Conservation (phyloP, 2,113 vertebrate genomes). For the Spermophilus dauricus region DNA sequence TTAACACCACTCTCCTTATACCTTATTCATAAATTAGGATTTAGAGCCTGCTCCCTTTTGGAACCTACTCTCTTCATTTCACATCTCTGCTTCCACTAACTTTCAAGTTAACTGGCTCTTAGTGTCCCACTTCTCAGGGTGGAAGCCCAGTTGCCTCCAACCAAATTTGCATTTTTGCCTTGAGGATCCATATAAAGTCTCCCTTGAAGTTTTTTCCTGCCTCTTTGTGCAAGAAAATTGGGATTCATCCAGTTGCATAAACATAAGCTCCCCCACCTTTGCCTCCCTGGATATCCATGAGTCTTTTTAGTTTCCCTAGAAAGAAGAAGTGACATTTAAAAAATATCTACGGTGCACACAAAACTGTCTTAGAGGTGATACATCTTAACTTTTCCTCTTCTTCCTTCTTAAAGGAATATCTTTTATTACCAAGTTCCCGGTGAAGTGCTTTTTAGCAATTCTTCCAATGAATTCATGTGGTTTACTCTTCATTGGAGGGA, state of each 20-base stretch:
- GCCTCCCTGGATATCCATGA: neutral
- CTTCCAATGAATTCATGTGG: neutral
- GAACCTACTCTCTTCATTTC: conserved; percentile 31
- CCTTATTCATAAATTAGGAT: conserved; percentile 13
- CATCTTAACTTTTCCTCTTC: neutral
- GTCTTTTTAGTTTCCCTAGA: neutral
- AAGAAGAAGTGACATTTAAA: conserved; percentile 49
- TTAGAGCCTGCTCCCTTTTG: neutral
- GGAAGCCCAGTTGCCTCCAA: conserved; percentile 1
- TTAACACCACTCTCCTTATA: neutral
- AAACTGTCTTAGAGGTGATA: neutral
- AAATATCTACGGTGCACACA: neutral
- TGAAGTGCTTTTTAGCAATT: neutral
- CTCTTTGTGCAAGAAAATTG: neutral
- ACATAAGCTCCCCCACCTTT: neutral
- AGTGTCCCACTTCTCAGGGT: neutral
- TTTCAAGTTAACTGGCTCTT: conserved; percentile 44
- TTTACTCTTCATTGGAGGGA: conserved; percentile 6
- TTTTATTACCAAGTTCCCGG: neutral
- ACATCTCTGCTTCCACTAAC: neutral
- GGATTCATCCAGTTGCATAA: neutral
- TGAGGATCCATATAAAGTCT: neutral
- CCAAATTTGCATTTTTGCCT: conserved; percentile 47
- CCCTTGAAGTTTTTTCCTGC: conserved; percentile 28
- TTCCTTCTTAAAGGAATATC: conserved; percentile 2